Conservation (phyloP, 2,888 invertebrate species). For the Dioctria rufipes region DNA sequence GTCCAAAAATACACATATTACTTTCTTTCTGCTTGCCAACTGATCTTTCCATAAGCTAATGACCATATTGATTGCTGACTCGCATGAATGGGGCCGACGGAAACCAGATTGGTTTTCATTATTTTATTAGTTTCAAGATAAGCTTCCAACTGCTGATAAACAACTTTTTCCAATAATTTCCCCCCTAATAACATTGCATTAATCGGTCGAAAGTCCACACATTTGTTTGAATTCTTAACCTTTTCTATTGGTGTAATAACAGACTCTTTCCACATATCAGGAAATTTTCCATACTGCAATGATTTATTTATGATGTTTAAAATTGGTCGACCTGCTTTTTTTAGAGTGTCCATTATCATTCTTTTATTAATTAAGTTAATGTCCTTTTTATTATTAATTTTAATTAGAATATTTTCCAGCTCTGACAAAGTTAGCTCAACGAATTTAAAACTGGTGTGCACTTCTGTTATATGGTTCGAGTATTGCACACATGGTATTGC, state of each 20-base stretch:
- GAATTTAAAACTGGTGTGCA: background rate
- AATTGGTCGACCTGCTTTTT: background rate
- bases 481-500: constrained; percentile 2
- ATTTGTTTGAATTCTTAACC: background rate
- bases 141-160: background rate
- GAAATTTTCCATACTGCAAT: background rate
- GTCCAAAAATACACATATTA: constrained; percentile 57
- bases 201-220: background rate
- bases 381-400: constrained; percentile 1
- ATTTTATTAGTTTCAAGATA: background rate
- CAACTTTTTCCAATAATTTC: background rate
- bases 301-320: background rate
- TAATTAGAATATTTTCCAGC: background rate
- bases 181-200: background rate
- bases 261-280: constrained; percentile 7
- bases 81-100: constrained; percentile 55
- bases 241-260: constrained; percentile 6
- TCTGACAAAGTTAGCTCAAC: background rate
- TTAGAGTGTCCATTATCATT: background rate
- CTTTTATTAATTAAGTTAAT: background rate
- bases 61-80: constrained; percentile 54
- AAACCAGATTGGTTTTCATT: constrained; percentile 53
- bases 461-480: background rate
- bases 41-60: constrained; percentile 53
- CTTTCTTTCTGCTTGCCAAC: constrained; percentile 49